Percentiles rank a stretch among this genome's conserved stretches.
Evolutionary conservation across 35 echinoderm and acorn worm genomes (phyloP).

Genomic region (Anneissia japonica): DNA sequence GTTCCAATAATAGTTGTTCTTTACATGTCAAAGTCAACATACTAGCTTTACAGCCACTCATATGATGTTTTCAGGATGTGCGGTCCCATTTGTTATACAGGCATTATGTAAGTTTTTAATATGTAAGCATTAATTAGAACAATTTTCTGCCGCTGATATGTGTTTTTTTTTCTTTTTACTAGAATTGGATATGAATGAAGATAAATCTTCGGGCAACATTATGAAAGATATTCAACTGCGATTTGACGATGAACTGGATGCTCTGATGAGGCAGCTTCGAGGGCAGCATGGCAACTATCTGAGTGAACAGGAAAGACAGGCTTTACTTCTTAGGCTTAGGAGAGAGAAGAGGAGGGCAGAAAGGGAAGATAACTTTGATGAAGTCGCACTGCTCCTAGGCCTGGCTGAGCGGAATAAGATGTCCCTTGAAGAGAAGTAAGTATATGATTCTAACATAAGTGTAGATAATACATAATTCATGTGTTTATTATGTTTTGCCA

Average conservation of each 20-base stretch:
- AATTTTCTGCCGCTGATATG: too few species aligned
- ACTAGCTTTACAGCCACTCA: too few species aligned
- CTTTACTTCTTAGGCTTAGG: slow-evolving; percentile 58
- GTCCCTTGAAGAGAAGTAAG: slow-evolving; percentile 76
- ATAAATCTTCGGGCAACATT: slow-evolving; percentile 26
- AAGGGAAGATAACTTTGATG: slow-evolving; percentile 70
- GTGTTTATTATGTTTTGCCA: too few species aligned
- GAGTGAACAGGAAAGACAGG: slow-evolving; percentile 55
- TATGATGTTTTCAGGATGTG: too few species aligned
- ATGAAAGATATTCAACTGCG: slow-evolving; percentile 59
- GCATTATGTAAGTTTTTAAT: too few species aligned
- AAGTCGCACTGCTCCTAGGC: slow-evolving; percentile 67
- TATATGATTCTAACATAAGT: too few species aligned
- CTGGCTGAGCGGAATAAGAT: slow-evolving; percentile 74
- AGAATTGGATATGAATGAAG: neutral
- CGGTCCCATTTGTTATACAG: too few species aligned
- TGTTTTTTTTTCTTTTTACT: too few species aligned
- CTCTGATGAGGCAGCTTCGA: slow-evolving; percentile 51
- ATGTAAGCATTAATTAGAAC: too few species aligned
- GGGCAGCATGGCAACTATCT: slow-evolving; percentile 28
- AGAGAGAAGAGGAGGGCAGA: slow-evolving; percentile 58
- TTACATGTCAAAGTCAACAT: too few species aligned
- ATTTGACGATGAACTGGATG: slow-evolving; percentile 73
- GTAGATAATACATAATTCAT: too few species aligned
- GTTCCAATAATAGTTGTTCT: too few species aligned